Conservation (phyloP, 2,797 vertebrate species). For the Dicrostonyx torquatus region DNA sequence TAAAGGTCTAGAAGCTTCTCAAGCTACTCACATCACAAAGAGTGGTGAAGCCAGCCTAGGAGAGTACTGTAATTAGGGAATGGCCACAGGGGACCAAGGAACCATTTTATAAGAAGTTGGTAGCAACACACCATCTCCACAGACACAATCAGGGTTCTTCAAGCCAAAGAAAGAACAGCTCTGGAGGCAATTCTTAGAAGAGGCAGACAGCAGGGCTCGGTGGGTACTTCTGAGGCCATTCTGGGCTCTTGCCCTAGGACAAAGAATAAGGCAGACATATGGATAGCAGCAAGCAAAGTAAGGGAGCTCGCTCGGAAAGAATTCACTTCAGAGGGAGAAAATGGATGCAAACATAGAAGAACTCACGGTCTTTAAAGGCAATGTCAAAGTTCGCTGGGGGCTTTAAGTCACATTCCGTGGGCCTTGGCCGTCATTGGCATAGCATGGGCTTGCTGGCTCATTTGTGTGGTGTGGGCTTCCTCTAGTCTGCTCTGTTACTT, state of each 20-base stretch:
- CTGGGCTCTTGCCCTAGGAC: background rate
- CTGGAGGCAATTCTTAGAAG: background rate
- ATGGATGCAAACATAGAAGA: background rate
- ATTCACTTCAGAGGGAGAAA: background rate
- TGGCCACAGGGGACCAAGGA: too few species aligned
- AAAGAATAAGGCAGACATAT: background rate
- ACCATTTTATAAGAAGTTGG: background rate
- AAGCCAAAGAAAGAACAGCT: background rate
- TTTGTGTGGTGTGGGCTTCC: background rate
- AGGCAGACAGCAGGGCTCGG: too few species aligned
- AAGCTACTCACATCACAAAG: background rate
- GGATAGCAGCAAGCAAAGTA: background rate
- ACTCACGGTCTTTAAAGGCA: background rate
- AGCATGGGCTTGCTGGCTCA: background rate
- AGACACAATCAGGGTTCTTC: background rate
- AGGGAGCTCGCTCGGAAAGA: background rate
- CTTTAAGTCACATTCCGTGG: background rate
- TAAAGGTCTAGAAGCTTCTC: background rate
- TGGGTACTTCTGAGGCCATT: background rate
- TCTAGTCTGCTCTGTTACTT: background rate
- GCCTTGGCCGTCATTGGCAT: background rate
- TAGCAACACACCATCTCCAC: background rate
- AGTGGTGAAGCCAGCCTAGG: background rate
- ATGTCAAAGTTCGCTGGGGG: background rate
- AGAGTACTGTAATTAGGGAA: too few species aligned